Percentiles rank a stretch among this genome's conserved stretches.
Evolutionary conservation across 2,888 invertebrate species (phyloP).

Genomic region (Exephanes ischioxanthus): DNA sequence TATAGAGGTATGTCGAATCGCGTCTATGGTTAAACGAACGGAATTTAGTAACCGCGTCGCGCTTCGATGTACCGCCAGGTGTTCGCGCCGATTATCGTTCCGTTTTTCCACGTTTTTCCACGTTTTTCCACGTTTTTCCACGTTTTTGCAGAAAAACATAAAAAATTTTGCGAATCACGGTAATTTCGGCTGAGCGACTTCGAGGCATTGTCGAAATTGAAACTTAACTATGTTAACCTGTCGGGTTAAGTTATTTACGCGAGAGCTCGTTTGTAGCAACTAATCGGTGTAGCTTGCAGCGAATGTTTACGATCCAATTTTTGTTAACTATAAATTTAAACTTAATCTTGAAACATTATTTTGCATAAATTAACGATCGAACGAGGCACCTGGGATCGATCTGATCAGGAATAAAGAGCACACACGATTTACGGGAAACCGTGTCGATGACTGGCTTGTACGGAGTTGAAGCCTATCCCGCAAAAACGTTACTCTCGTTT

Average conservation of each 20-base stretch:
- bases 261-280: too few relatives aligned
- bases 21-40: constrained; percentile 42
- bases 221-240: background rate
- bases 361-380: too few relatives aligned
- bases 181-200: background rate
- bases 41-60: constrained; percentile 38
- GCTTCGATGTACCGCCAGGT: constrained; percentile 42
- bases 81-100: constrained; percentile 54
- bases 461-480: background rate
- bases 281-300: too few relatives aligned
- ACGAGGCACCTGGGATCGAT: too few relatives aligned
- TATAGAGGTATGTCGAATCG: constrained; percentile 29
- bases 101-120: background rate
- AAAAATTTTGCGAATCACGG: background rate
- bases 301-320: too few relatives aligned
- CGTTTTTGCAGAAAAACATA: background rate
- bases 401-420: too few relatives aligned
- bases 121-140: background rate
- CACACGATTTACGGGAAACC: too few relatives aligned
- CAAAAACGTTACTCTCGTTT: constrained; percentile 14
- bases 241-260: too few relatives aligned
- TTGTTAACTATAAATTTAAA: too few relatives aligned
- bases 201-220: background rate
- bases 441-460: too few relatives aligned
- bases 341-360: too few relatives aligned